These are phyloP conservation scores for Melieria picta DNA, from an alignment of 2,888 invertebrate species.

Conservation along the genomic window DNA sequence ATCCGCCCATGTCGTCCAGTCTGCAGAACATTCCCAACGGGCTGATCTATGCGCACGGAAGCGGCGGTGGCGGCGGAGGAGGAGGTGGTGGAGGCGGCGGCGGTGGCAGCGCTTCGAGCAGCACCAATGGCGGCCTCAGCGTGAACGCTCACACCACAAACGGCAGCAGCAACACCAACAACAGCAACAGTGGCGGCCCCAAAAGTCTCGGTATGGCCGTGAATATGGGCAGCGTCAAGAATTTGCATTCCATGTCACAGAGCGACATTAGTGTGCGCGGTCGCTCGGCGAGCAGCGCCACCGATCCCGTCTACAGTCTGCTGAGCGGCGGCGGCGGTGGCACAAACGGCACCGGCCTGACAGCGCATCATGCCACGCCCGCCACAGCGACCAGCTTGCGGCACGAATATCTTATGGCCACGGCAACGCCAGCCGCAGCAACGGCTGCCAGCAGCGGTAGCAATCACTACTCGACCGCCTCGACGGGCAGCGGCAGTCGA, in stretches of 20 bases:
- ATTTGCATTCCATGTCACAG: conserved; percentile 63
- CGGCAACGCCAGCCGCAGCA: conserved; percentile 56
- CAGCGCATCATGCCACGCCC: conserved; percentile 61
- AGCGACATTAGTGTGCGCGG: conserved; percentile 61
- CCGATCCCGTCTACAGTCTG: conserved; percentile 43
- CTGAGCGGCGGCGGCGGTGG: conserved; percentile 41
- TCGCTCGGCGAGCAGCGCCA: conserved; percentile 45
- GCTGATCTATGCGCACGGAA: conserved; percentile 59
- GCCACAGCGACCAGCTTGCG: conserved; percentile 58
- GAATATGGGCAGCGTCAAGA: conserved; percentile 60
- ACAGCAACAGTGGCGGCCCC: conserved; percentile 35
- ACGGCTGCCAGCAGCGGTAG: conserved; percentile 46
- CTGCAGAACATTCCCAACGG: conserved; percentile 67
- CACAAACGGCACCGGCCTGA: conserved; percentile 53
- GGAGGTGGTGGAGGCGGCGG: conserved; percentile 47
- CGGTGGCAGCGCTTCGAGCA: conserved; percentile 45
- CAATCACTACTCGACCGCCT: conserved; percentile 51
- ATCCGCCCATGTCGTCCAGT: conserved; percentile 66
- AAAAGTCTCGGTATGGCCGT: conserved; percentile 48
- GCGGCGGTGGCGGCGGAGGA: conserved; percentile 41
- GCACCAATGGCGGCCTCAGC: conserved; percentile 47
- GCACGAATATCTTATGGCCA: conserved; percentile 61
- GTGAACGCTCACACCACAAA: conserved; percentile 47
- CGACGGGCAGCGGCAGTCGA: conserved; percentile 51
- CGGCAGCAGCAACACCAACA: conserved; percentile 39